Percentiles rank a stretch among this genome's conserved stretches.
phyloP scores from a whole-genome alignment of 64 coral and sea anemone genomes.

The Stichodactyla helianthus region DNA sequence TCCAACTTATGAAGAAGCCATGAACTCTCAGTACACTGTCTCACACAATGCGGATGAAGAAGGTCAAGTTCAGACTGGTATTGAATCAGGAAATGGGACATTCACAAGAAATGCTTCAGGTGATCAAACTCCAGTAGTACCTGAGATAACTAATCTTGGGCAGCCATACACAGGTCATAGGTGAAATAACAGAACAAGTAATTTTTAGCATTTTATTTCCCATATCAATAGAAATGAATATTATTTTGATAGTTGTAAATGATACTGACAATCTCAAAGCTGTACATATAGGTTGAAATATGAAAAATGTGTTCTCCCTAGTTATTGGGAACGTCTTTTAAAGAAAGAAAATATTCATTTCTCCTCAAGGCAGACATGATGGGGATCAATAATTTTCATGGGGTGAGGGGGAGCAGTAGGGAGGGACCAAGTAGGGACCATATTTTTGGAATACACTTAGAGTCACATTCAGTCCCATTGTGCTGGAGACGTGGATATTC shows the following conservation, averaged over 20 bases:
- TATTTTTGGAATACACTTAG: no score
- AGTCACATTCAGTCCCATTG: no score
- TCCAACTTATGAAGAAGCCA: conserved; percentile 52
- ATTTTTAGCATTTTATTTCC: background rate
- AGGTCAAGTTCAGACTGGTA: background rate
- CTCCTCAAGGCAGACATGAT: no score
- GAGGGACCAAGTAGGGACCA: no score
- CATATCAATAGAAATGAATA: background rate
- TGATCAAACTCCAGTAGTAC: background rate
- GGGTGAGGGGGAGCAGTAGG: no score
- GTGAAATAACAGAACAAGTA: background rate
- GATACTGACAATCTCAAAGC: background rate
- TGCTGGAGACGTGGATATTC: no score
- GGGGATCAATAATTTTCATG: no score
- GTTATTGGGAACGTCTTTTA: no score
- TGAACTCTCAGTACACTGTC: background rate
- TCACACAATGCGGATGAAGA: background rate
- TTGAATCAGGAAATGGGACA: background rate
- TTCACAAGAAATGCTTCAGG: background rate
- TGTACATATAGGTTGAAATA: no score
- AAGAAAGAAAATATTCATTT: no score
- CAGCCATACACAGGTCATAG: conserved; percentile 15
- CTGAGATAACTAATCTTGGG: background rate
- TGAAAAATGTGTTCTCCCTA: no score
- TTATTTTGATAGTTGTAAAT: conserved; percentile 2